Evolutionary conservation across 1,140 invertebrate genomes (phyloP).

Genomic region (Bicyclus anynana): DNA sequence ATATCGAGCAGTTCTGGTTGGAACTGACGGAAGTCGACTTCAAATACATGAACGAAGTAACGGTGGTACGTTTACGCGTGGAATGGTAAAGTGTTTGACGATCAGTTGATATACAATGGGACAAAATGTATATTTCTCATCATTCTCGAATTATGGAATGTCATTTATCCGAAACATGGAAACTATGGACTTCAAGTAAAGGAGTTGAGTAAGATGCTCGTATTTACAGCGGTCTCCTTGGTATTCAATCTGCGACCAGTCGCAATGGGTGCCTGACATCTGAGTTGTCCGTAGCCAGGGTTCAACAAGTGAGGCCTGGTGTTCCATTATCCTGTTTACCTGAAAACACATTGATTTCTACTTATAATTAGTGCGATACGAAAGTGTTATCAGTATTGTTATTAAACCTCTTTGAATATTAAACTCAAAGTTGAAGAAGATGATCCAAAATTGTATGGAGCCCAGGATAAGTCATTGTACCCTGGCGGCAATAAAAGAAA

Average conservation of each 20-base stretch:
- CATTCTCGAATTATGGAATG: too few relatives aligned
- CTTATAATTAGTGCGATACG: too few relatives aligned
- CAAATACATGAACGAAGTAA: not conserved
- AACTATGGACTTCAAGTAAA: not conserved
- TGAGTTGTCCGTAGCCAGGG: not conserved
- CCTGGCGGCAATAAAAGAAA: too few relatives aligned
- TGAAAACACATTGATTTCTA: not conserved
- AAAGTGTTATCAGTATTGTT: too few relatives aligned
- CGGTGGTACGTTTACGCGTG: not conserved
- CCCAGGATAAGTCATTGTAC: too few relatives aligned
- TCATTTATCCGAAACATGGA: not conserved
- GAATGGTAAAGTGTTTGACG: not conserved
- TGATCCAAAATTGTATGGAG: too few relatives aligned
- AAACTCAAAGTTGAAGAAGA: too few relatives aligned
- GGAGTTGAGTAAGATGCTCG: not conserved
- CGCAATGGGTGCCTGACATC: not conserved
- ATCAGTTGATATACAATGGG: not conserved
- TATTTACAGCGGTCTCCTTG: not conserved
- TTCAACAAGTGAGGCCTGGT: not conserved
- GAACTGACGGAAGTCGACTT: not conserved
- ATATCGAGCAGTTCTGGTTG: not conserved
- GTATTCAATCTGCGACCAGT: not conserved
- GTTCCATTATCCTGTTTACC: constrained; percentile 3
- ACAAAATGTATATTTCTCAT: too few relatives aligned
- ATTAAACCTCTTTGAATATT: too few relatives aligned